These are phyloP conservation scores for Calephelis virginiensis DNA, from an alignment of 1,140 invertebrate species.

Conservation along the genomic window DNA sequence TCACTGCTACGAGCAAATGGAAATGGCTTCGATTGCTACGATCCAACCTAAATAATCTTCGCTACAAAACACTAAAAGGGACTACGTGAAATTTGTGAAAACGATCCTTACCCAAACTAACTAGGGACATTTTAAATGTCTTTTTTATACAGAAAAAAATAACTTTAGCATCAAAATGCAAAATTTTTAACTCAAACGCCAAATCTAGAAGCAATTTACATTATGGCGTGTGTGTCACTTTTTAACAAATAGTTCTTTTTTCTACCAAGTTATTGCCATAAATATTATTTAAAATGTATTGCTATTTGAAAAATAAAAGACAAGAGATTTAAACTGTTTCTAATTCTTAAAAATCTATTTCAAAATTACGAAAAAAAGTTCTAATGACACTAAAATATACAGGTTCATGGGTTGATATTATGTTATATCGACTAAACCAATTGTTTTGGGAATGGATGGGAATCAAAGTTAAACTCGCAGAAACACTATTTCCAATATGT, in stretches of 20 bases:
- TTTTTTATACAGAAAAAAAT: constrained; percentile 51
- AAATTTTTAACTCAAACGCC: constrained; percentile 73
- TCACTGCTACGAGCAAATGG: constrained; percentile 52
- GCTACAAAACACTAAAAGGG: constrained; percentile 37
- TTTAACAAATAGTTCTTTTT: constrained; percentile 64
- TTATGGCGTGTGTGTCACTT: constrained; percentile 78
- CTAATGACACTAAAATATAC: too few relatives aligned
- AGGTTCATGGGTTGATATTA: too few relatives aligned
- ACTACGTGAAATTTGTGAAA: constrained; percentile 35
- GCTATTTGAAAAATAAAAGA: neutral
- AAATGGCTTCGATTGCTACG: constrained; percentile 72
- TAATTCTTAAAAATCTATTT: too few relatives aligned
- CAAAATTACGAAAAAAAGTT: too few relatives aligned
- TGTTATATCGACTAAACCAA: too few relatives aligned
- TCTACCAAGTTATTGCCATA: constrained; percentile 36
- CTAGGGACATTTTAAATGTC: constrained; percentile 73
- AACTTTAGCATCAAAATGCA: constrained; percentile 67
- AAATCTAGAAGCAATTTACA: constrained; percentile 77
- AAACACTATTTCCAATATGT: too few relatives aligned
- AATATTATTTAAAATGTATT: neutral
- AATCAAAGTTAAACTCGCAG: too few relatives aligned
- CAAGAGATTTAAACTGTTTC: neutral
- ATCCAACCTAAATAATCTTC: constrained; percentile 65
- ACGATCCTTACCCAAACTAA: constrained; percentile 67
- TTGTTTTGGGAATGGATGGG: too few relatives aligned